phyloP scores from a whole-genome alignment of 2,888 invertebrate genomes.

The Ypsolopha scabrella region DNA sequence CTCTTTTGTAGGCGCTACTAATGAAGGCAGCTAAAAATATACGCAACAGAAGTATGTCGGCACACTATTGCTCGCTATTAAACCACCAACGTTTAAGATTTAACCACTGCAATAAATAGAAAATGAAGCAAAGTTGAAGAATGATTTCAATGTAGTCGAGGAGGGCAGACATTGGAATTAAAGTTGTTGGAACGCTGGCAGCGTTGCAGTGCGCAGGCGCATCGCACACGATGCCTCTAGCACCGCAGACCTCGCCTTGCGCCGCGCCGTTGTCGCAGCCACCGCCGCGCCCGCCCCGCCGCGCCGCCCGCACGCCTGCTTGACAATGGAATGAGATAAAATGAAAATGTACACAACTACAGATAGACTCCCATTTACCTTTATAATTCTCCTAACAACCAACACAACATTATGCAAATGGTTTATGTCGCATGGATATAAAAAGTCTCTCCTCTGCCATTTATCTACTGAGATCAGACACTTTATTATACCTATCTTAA shows the following conservation, averaged over 20 bases:
- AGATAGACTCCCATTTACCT: slow-evolving; percentile 1
- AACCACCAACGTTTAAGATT: slow-evolving; percentile 8
- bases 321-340: slow-evolving; percentile 27
- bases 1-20: no score
- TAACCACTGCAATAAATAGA: slow-evolving; percentile 13
- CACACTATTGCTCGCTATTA: slow-evolving; percentile 11
- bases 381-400: not conserved
- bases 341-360: slow-evolving; percentile 15
- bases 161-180: slow-evolving; percentile 23
- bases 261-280: slow-evolving; percentile 4
- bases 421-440: not conserved
- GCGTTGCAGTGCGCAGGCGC: slow-evolving; percentile 7
- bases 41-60: slow-evolving; percentile 2
- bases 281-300: slow-evolving; percentile 6
- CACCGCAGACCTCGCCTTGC: no score
- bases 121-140: slow-evolving; percentile 19
- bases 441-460: not conserved
- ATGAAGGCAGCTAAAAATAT: not conserved
- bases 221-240: not conserved
- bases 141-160: slow-evolving; percentile 25
- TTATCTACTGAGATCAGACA: not conserved
- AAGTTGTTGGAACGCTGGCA: slow-evolving; percentile 29
- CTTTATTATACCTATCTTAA: no score
- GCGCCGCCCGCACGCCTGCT: slow-evolving; percentile 10
- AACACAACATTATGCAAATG: not conserved